These are phyloP conservation scores for Thalassarche chlororhynchos DNA, from an alignment of 2,113 vertebrate species.

Conservation along the genomic window DNA sequence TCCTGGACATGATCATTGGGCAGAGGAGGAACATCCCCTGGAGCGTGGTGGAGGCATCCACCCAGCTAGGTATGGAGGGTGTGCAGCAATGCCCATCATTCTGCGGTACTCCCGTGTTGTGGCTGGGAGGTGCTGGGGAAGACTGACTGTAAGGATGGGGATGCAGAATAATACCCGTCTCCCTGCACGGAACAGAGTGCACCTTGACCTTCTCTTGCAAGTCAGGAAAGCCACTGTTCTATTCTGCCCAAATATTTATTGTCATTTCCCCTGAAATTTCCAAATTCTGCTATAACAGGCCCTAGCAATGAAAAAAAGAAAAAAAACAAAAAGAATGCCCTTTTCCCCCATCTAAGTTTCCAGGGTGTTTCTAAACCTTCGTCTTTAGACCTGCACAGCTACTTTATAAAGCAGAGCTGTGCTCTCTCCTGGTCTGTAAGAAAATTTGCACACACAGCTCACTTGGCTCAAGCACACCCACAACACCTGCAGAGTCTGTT, in stretches of 20 bases:
- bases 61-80: constrained; percentile 83
- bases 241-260: neutral
- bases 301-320: neutral
- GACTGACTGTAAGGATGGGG: neutral
- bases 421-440: neutral
- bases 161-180: neutral
- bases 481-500: neutral
- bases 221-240: neutral
- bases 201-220: neutral
- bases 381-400: neutral
- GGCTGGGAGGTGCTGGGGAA: neutral
- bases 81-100: neutral
- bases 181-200: neutral
- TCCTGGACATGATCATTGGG: constrained; percentile 93
- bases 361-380: neutral
- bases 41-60: constrained; percentile 95
- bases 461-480: neutral
- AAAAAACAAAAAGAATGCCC: neutral
- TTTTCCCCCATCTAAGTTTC: neutral
- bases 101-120: rapidly evolving
- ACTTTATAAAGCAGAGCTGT: neutral
- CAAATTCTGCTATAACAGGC: neutral
- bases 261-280: neutral
- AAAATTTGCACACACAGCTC: neutral
- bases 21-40: constrained; percentile 92